These are phyloP conservation scores for Eucriotettix oculatus DNA, from an alignment of 2,888 invertebrate genomes.

Conservation along the genomic window DNA sequence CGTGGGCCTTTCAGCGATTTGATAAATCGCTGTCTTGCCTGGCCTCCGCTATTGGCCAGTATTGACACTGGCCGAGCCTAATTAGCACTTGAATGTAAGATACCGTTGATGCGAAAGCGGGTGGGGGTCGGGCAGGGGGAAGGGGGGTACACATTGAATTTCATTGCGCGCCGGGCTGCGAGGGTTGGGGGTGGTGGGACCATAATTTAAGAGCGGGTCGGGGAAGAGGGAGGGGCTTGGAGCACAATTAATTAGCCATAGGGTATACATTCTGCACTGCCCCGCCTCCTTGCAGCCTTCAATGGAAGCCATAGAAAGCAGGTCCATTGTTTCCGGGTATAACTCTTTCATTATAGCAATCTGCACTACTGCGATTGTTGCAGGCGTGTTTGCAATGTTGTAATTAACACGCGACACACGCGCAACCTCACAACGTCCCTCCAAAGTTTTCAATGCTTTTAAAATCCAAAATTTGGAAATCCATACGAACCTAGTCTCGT, in stretches of 20 bases:
- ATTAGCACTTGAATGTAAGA: neutral
- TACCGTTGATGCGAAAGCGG: neutral
- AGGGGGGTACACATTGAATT: neutral
- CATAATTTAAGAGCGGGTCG: slow-evolving; percentile 8
- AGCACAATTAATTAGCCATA: slow-evolving; percentile 10
- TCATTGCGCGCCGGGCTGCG: neutral
- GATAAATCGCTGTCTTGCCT: too few species aligned
- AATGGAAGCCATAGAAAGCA: slow-evolving; percentile 6
- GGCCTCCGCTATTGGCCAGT: neutral
- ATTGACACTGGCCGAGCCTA: neutral
- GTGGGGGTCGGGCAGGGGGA: neutral
- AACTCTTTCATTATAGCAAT: slow-evolving; percentile 8
- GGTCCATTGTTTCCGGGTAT: slow-evolving; percentile 6
- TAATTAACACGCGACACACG: slow-evolving; percentile 4
- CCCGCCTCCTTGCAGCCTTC: neutral
- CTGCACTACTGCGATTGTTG: slow-evolving; percentile 3
- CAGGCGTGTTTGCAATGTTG: slow-evolving; percentile 1
- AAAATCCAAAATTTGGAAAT: too few species aligned
- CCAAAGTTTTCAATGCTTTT: too few species aligned
- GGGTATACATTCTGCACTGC: slow-evolving; percentile 6
- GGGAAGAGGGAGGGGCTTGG: neutral
- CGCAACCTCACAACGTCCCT: too few species aligned
- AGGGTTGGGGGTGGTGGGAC: neutral
- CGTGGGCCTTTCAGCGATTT: too few species aligned
- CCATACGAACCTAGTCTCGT: too few species aligned